A percentile compares a stretch with the other conserved stretches of the same genome.
Conservation (phyloP, 2,888 invertebrate genomes). For the Drosophila nr. medialis region DNA sequence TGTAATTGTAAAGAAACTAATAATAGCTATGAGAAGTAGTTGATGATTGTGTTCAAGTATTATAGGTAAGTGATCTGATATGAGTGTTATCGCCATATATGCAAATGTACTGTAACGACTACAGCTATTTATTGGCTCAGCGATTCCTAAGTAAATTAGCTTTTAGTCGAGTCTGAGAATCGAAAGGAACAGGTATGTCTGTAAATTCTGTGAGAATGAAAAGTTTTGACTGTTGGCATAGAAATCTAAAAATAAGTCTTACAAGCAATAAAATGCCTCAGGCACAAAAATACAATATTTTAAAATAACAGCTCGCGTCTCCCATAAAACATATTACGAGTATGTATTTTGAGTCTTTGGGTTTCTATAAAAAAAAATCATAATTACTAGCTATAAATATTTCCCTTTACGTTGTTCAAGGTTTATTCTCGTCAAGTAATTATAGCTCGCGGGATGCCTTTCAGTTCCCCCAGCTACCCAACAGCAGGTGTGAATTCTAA, state of each 20-base stretch:
- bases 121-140: neutral
- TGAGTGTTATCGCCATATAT: slow-evolving; percentile 2
- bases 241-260: neutral
- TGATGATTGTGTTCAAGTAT: slow-evolving; percentile 7
- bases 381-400: neutral
- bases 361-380: neutral
- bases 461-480: neutral
- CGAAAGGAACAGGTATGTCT: neutral
- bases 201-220: neutral
- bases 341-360: neutral
- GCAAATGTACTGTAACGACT: neutral
- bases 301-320: neutral
- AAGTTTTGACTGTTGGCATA: neutral
- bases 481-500: slow-evolving; percentile 2
- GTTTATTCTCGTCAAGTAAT: slow-evolving; percentile 6
- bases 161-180: neutral
- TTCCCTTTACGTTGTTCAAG: slow-evolving; percentile 1
- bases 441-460: slow-evolving; percentile 7
- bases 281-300: neutral
- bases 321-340: neutral
- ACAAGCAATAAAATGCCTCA: neutral
- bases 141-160: neutral
- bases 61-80: slow-evolving; percentile 4
- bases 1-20: slow-evolving; percentile 18
- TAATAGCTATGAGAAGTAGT: slow-evolving; percentile 13